A percentile compares a stretch with the other conserved stretches of the same genome.
Conservation (phyloP, 2,113 vertebrate genomes). For the Neodontobutis hainanensis region DNA sequence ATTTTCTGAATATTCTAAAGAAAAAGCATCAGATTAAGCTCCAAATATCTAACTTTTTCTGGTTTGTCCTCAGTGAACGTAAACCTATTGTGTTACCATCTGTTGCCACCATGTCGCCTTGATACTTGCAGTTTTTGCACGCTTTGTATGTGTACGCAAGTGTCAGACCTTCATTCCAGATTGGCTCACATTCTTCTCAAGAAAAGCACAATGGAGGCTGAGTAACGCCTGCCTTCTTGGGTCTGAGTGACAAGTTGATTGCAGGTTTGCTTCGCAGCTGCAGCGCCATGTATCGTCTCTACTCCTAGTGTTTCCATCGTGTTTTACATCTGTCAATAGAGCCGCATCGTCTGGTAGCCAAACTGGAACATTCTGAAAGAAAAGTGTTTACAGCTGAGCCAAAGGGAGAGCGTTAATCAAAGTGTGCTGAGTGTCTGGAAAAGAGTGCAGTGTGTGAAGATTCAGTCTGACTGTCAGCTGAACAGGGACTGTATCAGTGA, state of each 20-base stretch:
- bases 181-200: not conserved
- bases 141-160: too few species aligned
- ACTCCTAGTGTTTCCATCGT: constrained; percentile 24
- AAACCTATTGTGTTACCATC: too few species aligned
- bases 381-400: constrained; percentile 21
- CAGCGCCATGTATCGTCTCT: constrained; percentile 39
- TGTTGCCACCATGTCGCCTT: too few species aligned
- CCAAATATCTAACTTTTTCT: too few species aligned
- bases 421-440: not conserved
- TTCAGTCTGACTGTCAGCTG: not conserved
- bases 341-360: constrained; percentile 28
- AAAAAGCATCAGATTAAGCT: too few species aligned
- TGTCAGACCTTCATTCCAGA: not conserved
- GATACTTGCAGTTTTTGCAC: too few species aligned
- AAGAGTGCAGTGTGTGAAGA: not conserved
- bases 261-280: constrained; percentile 36
- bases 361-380: not conserved
- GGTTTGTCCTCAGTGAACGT: too few species aligned
- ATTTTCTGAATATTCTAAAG: too few species aligned
- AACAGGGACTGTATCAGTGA: not conserved
- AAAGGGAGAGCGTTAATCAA: constrained; percentile 12
- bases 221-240: constrained; percentile 5
- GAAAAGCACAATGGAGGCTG: not conserved
- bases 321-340: constrained; percentile 47
- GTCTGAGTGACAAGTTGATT: constrained; percentile 44